Conservation (phyloP, 2,888 invertebrate species). For the Brachyopa scutellaris region DNA sequence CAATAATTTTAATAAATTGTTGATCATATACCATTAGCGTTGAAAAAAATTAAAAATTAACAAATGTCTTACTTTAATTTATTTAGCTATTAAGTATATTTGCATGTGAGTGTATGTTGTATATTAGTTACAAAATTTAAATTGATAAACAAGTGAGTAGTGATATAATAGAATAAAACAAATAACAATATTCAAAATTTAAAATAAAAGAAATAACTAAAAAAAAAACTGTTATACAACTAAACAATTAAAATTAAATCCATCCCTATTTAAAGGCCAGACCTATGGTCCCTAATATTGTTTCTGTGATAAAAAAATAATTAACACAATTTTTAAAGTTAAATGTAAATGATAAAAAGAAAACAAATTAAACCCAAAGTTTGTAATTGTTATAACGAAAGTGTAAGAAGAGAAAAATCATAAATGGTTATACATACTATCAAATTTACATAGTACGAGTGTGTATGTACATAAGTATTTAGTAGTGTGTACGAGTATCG, state of each 20-base stretch:
- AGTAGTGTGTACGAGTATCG: too few species aligned
- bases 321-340: constrained; percentile 32
- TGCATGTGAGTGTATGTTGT: constrained; percentile 40
- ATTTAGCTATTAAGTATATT: constrained; percentile 26
- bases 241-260: constrained; percentile 51
- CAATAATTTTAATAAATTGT: constrained; percentile 58
- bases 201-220: background rate
- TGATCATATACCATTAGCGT: constrained; percentile 22
- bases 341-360: constrained; percentile 25
- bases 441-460: too few species aligned
- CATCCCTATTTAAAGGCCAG: constrained; percentile 67
- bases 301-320: constrained; percentile 69
- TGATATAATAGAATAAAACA: constrained; percentile 48
- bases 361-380: constrained; percentile 1
- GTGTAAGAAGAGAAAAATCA: background rate
- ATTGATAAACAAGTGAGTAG: constrained; percentile 51
- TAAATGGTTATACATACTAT: background rate
- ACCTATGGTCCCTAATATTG: constrained; percentile 64
- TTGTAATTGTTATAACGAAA: background rate
- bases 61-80: background rate
- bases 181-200: constrained; percentile 4
- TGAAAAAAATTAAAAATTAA: background rate
- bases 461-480: too few species aligned
- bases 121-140: constrained; percentile 34
- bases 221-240: constrained; percentile 12